Evolutionary conservation across 2,113 vertebrate genomes (phyloP), one percentile per base, ranked within the genome.

Genomic region (Salvelinus sp.): DNA sequence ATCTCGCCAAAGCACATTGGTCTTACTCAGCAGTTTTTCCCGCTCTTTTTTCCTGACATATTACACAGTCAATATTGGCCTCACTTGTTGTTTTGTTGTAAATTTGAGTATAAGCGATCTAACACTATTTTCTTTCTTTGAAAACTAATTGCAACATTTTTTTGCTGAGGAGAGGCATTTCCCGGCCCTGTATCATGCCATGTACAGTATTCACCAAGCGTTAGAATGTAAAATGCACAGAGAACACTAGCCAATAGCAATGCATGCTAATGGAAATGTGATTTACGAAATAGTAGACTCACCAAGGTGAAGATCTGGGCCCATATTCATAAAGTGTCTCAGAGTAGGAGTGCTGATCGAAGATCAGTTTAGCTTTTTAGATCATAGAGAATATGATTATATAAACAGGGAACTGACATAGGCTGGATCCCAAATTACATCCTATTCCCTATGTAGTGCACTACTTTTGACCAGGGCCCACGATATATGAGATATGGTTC

Each of bases 11-110:
- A 30, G 64, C 58, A 63, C 66, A 69, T 13, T 47, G 10, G 50
- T 54, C 22, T 2, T 13, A 62, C 79, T 89, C 77, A 28, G 78
- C 85, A 70, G 44, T 76, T 83, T 80, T 1, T 38, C 30, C 18
- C 9, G 2, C 25, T n/a, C 73, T 33, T 18, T 33, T 28, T 48
- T 44, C 28, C 14, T 14, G 1, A 57, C 16, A 58, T 47, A 76
- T 20, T 28, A 33, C 33, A 6, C 20, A 0, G 54, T 6, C 22
- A 23, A 12, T 50, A 38, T 14, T 62, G 54, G 58, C 48, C 50
- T 47, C 16, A 20, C 25, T 74, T 73, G 69, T 28, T 23, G 72
- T 44, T 9, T 48, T 28, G 33, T 22, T 66, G 64, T 66, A 66
- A 22, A 25, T 66, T 14, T 66, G 6, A 14, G 23, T 66, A n/a